phyloP scores from a whole-genome alignment of 92 coral and sea anemone species.

The Isaurus tuberculatus region DNA sequence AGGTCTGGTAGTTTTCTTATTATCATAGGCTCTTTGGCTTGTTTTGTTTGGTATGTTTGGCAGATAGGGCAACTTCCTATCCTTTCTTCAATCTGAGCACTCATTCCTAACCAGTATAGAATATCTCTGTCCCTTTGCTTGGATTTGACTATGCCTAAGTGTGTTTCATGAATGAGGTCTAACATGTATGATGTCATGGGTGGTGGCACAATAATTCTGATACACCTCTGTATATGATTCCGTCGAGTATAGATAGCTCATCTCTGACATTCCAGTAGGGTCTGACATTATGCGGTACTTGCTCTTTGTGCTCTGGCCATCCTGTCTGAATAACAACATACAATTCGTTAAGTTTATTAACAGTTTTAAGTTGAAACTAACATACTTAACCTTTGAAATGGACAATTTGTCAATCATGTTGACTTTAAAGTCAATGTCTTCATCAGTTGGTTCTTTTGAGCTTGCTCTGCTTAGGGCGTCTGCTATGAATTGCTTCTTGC shows the following conservation, averaged over 20 bases:
- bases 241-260: slow-evolving; percentile 36
- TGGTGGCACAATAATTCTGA: slow-evolving; percentile 38
- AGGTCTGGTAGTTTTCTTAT: slow-evolving; percentile 9
- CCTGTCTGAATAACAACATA: slow-evolving; percentile 23
- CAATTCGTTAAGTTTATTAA: slow-evolving; percentile 32
- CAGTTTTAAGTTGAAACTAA: slow-evolving; percentile 41
- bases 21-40: slow-evolving; percentile 41
- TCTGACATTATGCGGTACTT: background rate
- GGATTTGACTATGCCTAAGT: slow-evolving; percentile 54
- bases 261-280: slow-evolving; percentile 30
- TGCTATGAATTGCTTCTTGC: slow-evolving; percentile 21
- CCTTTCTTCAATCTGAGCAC: background rate
- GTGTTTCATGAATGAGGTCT: slow-evolving; percentile 46
- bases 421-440: slow-evolving; percentile 9
- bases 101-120: slow-evolving; percentile 43
- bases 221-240: slow-evolving; percentile 40
- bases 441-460: background rate
- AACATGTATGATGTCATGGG: slow-evolving; percentile 26
- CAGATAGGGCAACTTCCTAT: slow-evolving; percentile 24
- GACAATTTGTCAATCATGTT: slow-evolving; percentile 39
- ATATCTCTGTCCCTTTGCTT: slow-evolving; percentile 57
- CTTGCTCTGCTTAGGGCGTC: slow-evolving; percentile 56
- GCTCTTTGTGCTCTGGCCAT: slow-evolving; percentile 40
- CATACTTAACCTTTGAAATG: slow-evolving; percentile 38
- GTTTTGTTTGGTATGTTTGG: background rate